Evolutionary conservation across 2,113 vertebrate genomes (phyloP), one percentile per base, ranked within the genome.

Genomic region (Oceanites oceanicus): DNA sequence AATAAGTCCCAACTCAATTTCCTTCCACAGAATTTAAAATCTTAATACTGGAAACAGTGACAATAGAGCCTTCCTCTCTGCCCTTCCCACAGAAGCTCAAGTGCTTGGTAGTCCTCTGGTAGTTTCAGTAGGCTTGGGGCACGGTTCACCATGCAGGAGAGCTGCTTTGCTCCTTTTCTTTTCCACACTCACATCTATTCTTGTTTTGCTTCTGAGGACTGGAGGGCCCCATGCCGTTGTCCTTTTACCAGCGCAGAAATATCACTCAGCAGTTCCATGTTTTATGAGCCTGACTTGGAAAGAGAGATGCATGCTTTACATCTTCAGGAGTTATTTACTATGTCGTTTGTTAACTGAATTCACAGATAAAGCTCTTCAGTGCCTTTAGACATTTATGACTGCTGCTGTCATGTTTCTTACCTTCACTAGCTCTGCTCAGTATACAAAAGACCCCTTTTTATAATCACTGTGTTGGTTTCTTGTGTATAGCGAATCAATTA

Each of bases 341-440:
- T n/a, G 45, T 50, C 2, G 8, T 90, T 86, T 86, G 55, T 72
- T 70, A 95, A 52, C 83, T 58, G 67, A 82, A 78, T 74, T 86
- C 78, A 86, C 49, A 59, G 82, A 92, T 92, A 76, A 92, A 91
- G 50, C 21, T 77, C 50, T 90, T 95, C 74, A 59, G 58, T 66
- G 42, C 59, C 74, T 82, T 95, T 44, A 95, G 81, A 91, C 38
- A 52, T 85, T 78, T 92, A 91, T 91, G 77, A 88, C 89, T 63
- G 56, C 25, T 89, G 65, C 61, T 87, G 74, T 88, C 52, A 79
- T 32, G 16, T 70, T 30, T 88, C 81, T 71, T 83, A 73, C 73
- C 42, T 90, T 65, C 9, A 0, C 38, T 62, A 86, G 22, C 53
- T 85, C 78, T 88, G 34, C 32, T 92, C 38, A 36, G 26, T 85